Conservation (phyloP, 2,888 invertebrate genomes). For the Panopea generosa region DNA sequence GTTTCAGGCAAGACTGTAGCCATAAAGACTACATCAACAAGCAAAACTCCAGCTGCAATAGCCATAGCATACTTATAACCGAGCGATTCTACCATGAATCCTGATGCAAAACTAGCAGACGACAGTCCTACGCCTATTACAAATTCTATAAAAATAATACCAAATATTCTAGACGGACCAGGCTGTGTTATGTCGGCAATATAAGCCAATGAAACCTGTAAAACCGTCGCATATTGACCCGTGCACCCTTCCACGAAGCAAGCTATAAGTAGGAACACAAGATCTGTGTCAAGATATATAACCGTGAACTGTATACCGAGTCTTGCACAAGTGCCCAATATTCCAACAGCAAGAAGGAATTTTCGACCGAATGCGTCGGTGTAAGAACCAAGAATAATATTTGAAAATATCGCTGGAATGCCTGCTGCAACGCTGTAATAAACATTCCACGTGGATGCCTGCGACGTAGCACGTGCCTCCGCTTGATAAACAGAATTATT, state of each 20-base stretch:
- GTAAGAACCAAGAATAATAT: constrained; percentile 58
- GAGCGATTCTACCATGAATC: constrained; percentile 47
- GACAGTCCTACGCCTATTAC: constrained; percentile 44
- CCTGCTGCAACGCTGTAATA: constrained; percentile 58
- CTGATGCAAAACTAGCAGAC: constrained; percentile 40
- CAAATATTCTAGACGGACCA: constrained; percentile 48
- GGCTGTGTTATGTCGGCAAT: constrained; percentile 62
- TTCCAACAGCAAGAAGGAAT: constrained; percentile 59
- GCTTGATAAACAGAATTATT: constrained; percentile 31
- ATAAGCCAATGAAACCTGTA: constrained; percentile 55
- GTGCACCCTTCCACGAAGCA: constrained; percentile 65
- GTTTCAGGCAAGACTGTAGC: constrained; percentile 52
- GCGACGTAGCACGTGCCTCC: constrained; percentile 48
- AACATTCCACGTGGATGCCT: constrained; percentile 52
- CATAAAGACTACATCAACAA: constrained; percentile 30
- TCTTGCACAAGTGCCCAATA: constrained; percentile 56
- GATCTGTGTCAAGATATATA: constrained; percentile 58
- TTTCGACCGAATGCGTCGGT: constrained; percentile 67
- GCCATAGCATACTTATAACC: constrained; percentile 42
- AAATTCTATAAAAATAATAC: constrained; percentile 54
- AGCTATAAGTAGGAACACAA: constrained; percentile 57
- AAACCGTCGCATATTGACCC: constrained; percentile 46
- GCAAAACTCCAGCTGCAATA: constrained; percentile 34
- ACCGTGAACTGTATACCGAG: constrained; percentile 45
- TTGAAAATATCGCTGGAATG: constrained; percentile 52